Evolutionary conservation across 2,797 vertebrate species (phyloP).

Genomic region (Sternotherus odoratus): DNA sequence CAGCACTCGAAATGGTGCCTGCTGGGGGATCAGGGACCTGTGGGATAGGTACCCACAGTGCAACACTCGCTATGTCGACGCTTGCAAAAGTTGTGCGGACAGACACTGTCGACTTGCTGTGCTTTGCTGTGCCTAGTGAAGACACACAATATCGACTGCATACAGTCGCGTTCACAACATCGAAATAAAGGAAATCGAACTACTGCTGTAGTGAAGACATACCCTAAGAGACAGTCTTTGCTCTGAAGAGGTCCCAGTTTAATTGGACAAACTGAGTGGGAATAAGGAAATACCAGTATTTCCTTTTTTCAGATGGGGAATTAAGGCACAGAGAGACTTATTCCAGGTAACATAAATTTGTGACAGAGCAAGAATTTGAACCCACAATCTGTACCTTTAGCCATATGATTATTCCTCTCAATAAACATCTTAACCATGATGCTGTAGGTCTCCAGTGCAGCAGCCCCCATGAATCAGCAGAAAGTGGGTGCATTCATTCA

Average conservation of each 20-base stretch:
- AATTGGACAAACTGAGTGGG: not conserved
- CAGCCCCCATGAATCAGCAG: not conserved
- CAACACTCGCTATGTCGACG: too few species aligned
- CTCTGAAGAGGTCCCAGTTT: not conserved
- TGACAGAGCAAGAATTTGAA: not conserved
- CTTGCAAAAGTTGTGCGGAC: too few species aligned
- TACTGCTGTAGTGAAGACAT: too few species aligned
- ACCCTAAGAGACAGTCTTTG: not conserved
- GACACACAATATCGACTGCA: too few species aligned
- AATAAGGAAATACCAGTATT: not conserved
- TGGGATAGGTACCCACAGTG: too few species aligned
- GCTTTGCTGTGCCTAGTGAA: too few species aligned
- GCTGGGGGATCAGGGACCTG: too few species aligned
- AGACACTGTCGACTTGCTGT: too few species aligned
- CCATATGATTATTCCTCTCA: not conserved
- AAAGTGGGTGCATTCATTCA: not conserved
- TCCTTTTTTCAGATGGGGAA: not conserved
- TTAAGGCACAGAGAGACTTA: not conserved
- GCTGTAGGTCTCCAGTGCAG: not conserved
- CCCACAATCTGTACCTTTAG: not conserved
- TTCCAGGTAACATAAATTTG: not conserved
- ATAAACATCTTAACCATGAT: not conserved
- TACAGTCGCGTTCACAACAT: too few species aligned
- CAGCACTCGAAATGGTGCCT: too few species aligned
- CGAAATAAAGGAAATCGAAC: too few species aligned